Percentiles rank a stretch among this genome's conserved stretches.
These are phyloP conservation scores for Drosophila anomalata DNA, from an alignment of 2,888 invertebrate genomes.

Conservation along the genomic window DNA sequence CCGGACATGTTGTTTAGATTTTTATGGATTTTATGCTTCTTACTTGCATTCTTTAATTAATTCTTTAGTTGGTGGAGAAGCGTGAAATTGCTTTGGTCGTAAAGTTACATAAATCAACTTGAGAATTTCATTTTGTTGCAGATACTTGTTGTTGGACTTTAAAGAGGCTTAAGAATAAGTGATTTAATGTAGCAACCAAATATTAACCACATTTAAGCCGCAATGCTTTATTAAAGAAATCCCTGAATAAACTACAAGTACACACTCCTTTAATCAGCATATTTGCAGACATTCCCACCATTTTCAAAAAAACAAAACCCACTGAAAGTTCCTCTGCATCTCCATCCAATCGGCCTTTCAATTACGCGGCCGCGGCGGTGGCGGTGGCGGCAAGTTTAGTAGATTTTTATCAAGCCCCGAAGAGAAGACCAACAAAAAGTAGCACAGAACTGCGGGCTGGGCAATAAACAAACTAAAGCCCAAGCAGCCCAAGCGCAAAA, in stretches of 20 bases:
- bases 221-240: background rate
- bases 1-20: conserved; percentile 8
- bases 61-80: conserved; percentile 16
- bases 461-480: conserved; percentile 46
- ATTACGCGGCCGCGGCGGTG: conserved; percentile 46
- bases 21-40: conserved; percentile 17
- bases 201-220: too few species aligned
- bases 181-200: too few species aligned
- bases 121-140: background rate
- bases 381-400: conserved; percentile 44
- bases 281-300: conserved; percentile 9
- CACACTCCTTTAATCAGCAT: conserved; percentile 22
- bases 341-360: conserved; percentile 49
- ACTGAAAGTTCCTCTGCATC: conserved; percentile 27
- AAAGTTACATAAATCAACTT: background rate
- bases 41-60: conserved; percentile 23
- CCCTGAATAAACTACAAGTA: background rate
- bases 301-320: conserved; percentile 5
- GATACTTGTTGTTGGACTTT: too few species aligned
- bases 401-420: conserved; percentile 56
- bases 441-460: conserved; percentile 39
- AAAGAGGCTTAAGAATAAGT: too few species aligned
- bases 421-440: conserved; percentile 12
- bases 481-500: conserved; percentile 24
- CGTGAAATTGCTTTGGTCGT: conserved; percentile 1